Base-by-base conservation (phyloP, 2,888 invertebrate species). In the Sesamia inferens region DNA sequence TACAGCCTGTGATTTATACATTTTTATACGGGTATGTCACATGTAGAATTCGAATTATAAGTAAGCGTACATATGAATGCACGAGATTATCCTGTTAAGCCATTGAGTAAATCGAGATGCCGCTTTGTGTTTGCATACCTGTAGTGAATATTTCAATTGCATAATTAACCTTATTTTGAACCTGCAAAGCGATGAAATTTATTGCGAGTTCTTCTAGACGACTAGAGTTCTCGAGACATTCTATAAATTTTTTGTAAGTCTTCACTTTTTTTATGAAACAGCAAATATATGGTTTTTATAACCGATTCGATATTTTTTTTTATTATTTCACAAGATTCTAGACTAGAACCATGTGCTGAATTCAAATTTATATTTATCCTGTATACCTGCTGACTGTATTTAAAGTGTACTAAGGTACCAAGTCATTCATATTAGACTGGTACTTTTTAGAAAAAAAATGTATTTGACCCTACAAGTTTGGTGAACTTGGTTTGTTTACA, bases 61-160 rank as follows among this genome's bases (percentile, higher is more conserved):
- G 16, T 24, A 51, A 8, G 31, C 51, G 13, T 54, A 19, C 31
- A 31, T 31, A 3, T 31, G 31, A 31, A 31, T 31, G 31, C 31
- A 31, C 24, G 3, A 42, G 63, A 64, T 76, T 76, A 65, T 76
- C 74, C 80, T 76, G 19, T 11, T 51, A 42, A 63, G n/a, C 13
- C 80, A 55, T 76, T 64, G 19, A 64, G 6, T 59, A 55, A 42
- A 24, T 6, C 22, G 54, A 55, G 13, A 13, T n/a, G 13, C 19
- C 24, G 10, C 59, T 42, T 54, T 31, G 19, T 59, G 13, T 48
- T 54, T 24, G 39, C 44, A 39, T 16, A 47, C 11, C 14, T 39
- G 44, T 24, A 48, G 7, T 31, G n/a, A 10, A 14, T 31, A 19
- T 61, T 39, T 24, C 19, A 24, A 55, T 70, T 22, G 10, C 11